These are phyloP conservation scores for Semicossyphus pulcher DNA, from an alignment of 2,113 vertebrate genomes.

Conservation along the genomic window DNA sequence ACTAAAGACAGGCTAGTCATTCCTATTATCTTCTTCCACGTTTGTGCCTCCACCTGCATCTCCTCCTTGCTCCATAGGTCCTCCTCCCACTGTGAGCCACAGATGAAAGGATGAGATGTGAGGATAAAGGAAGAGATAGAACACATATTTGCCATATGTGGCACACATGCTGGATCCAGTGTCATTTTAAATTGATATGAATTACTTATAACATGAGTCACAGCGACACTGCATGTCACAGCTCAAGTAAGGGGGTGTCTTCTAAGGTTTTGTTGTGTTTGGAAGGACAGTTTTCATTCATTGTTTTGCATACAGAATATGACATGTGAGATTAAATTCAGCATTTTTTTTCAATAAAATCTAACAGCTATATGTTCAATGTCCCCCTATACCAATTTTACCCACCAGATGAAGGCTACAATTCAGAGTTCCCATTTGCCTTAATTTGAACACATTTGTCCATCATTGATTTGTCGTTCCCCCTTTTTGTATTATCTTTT, in stretches of 20 bases:
- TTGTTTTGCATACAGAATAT: background rate
- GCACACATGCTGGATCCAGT: conserved; percentile 1
- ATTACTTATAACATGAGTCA: conserved; percentile 19
- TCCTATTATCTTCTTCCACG: background rate
- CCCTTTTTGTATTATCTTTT: background rate
- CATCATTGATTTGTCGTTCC: background rate
- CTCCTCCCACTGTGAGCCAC: background rate
- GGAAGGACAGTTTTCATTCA: background rate
- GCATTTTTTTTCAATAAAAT: too few relatives aligned
- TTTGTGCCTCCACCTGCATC: conserved; percentile 2
- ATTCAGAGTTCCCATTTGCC: background rate
- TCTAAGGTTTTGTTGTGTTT: background rate
- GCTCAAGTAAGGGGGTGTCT: background rate
- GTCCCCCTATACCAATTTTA: background rate
- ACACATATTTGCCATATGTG: conserved; percentile 29
- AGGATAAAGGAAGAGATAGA: conserved; percentile 26
- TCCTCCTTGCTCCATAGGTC: background rate
- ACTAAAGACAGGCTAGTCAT: background rate
- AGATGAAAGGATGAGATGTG: conserved; percentile 12
- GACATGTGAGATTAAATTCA: too few relatives aligned
- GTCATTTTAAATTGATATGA: conserved; percentile 12
- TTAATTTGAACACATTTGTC: background rate
- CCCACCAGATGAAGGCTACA: background rate
- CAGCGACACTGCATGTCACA: background rate
- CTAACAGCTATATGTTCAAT: background rate